Evolutionary conservation across 2,113 vertebrate genomes (phyloP).

Genomic region (Neotoma lepida): DNA sequence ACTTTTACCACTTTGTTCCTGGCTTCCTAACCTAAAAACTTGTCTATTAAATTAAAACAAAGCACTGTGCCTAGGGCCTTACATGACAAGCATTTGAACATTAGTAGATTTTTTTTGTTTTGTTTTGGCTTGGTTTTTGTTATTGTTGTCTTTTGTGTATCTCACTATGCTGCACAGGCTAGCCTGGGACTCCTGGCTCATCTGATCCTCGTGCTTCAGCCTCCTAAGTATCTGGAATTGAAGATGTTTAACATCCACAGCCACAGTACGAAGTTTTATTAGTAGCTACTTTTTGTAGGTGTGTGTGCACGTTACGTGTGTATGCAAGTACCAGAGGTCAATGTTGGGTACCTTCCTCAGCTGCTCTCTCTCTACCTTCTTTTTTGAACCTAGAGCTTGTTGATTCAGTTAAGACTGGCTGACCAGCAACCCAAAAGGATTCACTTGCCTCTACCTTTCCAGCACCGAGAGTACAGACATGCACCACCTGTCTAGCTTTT

Average conservation of each 20-base stretch:
- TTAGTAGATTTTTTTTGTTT: constrained; percentile 8
- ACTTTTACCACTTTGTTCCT: background rate
- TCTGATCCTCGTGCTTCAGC: background rate
- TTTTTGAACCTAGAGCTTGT: background rate
- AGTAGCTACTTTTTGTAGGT: background rate
- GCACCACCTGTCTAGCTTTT: background rate
- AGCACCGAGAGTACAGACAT: background rate
- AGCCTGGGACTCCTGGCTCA: background rate
- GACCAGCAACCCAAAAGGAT: background rate
- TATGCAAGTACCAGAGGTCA: background rate
- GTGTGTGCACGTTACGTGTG: background rate
- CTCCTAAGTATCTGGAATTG: background rate
- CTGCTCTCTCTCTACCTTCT: background rate
- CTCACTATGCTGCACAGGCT: background rate
- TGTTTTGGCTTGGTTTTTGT: background rate
- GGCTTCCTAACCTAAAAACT: constrained; percentile 10
- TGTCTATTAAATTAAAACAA: background rate
- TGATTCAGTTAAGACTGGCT: background rate
- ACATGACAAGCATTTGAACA: background rate
- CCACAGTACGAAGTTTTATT: background rate
- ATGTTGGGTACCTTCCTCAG: background rate
- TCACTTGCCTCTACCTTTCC: background rate
- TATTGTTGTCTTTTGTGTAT: background rate
- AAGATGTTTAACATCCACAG: background rate
- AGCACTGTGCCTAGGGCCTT: background rate